phyloP scores from a whole-genome alignment of 2,797 vertebrate species.

The Chloroceryle amazona region DNA sequence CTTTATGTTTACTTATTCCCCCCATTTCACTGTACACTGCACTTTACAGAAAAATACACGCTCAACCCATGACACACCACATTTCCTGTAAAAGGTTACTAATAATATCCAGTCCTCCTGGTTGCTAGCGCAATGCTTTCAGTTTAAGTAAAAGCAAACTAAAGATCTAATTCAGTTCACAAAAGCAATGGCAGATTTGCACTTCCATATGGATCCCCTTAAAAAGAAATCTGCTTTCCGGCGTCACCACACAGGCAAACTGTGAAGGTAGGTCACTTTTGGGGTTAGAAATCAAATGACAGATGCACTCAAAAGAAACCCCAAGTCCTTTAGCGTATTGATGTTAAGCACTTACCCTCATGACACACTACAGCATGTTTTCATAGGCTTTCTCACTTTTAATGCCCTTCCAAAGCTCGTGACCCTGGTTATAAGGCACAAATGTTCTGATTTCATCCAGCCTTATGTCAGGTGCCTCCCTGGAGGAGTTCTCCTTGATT shows the following conservation, averaged over 20 bases:
- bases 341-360: slow-evolving; percentile 4
- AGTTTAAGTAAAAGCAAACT: slow-evolving; percentile 38
- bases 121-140: not conserved
- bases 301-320: not conserved
- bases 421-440: not conserved
- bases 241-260: not conserved
- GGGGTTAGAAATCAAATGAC: not conserved
- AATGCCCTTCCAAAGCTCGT: not conserved
- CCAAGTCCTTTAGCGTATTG: not conserved
- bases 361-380: not conserved
- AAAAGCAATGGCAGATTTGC: not conserved
- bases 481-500: not conserved
- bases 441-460: not conserved
- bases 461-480: not conserved
- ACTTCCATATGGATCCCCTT: not conserved
- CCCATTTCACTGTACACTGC: not conserved
- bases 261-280: not conserved
- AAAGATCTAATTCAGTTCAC: slow-evolving; percentile 5
- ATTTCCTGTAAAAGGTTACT: slow-evolving; percentile 48
- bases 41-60: slow-evolving; percentile 39
- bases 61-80: slow-evolving; percentile 26
- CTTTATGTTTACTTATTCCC: slow-evolving; percentile 42
- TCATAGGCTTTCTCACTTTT: not conserved
- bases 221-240: not conserved
- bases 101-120: slow-evolving; percentile 42